These are phyloP conservation scores for Spongilla lacustris DNA, from an alignment of 37 sponge, comb jelly and placozoan species.

Conservation along the genomic window DNA sequence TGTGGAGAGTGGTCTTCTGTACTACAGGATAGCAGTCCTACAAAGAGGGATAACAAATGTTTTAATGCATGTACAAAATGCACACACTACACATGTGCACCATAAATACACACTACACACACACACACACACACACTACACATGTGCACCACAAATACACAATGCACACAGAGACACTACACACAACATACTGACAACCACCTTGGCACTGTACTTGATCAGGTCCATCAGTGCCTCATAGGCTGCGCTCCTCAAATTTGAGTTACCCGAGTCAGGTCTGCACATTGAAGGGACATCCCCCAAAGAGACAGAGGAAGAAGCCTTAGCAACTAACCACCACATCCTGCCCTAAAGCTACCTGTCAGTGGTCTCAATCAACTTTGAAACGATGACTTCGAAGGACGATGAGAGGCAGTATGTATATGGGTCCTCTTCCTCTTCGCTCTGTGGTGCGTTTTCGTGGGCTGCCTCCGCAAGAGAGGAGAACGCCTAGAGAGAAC, in stretches of 20 bases:
- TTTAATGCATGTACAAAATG: too few species aligned
- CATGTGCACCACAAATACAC: background rate
- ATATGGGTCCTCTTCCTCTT: slow-evolving; percentile 67
- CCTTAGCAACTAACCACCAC: too few species aligned
- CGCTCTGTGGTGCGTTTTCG: slow-evolving; percentile 54
- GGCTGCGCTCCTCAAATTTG: slow-evolving; percentile 86
- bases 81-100: background rate
- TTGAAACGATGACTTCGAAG: slow-evolving; percentile 72
- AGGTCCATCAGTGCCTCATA: slow-evolving; percentile 97
- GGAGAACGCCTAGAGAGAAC: slow-evolving; percentile 81
- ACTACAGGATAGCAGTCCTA: slow-evolving; percentile 92
- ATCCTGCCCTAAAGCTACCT: slow-evolving; percentile 33
- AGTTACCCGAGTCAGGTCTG: slow-evolving; percentile 61
- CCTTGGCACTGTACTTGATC: slow-evolving; percentile 92
- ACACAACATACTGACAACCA: background rate
- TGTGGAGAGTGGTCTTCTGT: slow-evolving; percentile 73
- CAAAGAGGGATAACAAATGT: background rate
- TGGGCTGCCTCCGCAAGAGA: slow-evolving; percentile 96
- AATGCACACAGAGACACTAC: background rate
- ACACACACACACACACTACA: background rate
- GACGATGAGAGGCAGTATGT: slow-evolving; percentile 82
- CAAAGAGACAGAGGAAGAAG: too few species aligned
- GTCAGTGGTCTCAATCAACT: slow-evolving; percentile 76
- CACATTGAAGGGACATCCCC: too few species aligned
- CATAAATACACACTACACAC: background rate